Evolutionary conservation across 2,797 vertebrate genomes (phyloP), one percentile per base, ranked within the genome.

Genomic region (Pelobates cultripes): DNA sequence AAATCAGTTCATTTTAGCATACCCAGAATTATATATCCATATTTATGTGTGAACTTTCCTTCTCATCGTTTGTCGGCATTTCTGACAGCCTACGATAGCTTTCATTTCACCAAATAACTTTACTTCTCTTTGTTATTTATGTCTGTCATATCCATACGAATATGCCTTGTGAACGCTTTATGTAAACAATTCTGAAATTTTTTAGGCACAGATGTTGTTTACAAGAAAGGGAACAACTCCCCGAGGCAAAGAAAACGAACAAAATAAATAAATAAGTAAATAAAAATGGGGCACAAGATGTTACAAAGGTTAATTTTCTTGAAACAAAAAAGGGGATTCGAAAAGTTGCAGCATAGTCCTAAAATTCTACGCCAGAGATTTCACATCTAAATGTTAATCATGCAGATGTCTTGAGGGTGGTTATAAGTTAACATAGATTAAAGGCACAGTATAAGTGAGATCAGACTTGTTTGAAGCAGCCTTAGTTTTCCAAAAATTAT

Each of bases 161-260:
- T 64, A 66, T 68, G 51, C 43, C 40, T 71, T 79, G 13, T 66
- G 45, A 70, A 78, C 51, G 70, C 68, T 63, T 44, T 70, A 47
- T 42, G 53, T 57, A 77, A 76, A 76, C 74, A 82, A 66, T 71
- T 67, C 47, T 71, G 68, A 66, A 28, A 77, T 82, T 71, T 51
- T 76, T 10, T 28, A 84, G 72, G 64, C 64, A 75, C 77, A 84
- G 73, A 84, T 84, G 82, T 79, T 84, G 72, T 84, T 84, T 79
- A 84, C 77, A 75, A 84, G 82, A 66, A 75, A 71, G 77, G 77
- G 80, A 77, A 75, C 13, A 75, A 71, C 57, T 84, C 77, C 77
- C 82, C 4, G 13, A 79, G 82, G 82, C 77, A 43, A n/a, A 70
- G 61, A 84, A 79, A 68, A 74, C 73, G 28, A 42, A 57, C 7